Evolutionary conservation across 1,140 invertebrate species (phyloP), one percentile per base, ranked within the genome.

Genomic region (Hyles euphorbiae): DNA sequence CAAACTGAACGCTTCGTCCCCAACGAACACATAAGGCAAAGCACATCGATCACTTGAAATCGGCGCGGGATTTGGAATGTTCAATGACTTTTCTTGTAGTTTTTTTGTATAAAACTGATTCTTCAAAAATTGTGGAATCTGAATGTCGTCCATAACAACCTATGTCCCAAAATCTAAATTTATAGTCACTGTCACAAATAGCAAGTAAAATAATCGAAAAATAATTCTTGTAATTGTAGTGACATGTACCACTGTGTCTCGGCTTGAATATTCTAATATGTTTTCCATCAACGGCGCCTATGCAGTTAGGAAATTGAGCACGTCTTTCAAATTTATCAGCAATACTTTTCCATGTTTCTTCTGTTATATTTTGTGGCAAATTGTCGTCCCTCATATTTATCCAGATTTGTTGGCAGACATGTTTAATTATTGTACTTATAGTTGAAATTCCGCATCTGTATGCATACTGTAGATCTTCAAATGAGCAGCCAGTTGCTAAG

Each of bases 311-410:
- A 65, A 49, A 58, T 10, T 60, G 3, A 43, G 53, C 34, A 52
- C 8, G 57, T 57, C 55, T 48, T 34, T 51, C 55, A 22, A 58
- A 58, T 49, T 56, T 52, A 53, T 61, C 46, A 34, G 50, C 44
- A 55, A 58, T 63, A 36, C 58, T 54, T 81, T 89, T 43, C 84
- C 76, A 70, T 87, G 72, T 54, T 81, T 70, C 58, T 64, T 59
- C 52, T 61, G 58, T 69, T 44, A 74, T 22, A 22, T 22, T 65
- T 61, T 53, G 47, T 60, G 59, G 65, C 12, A 82, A 53, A 60
- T 58, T 63, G 43, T 52, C 49, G 51, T 60, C 49, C 60, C 62
- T 59, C 59, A 78, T 63, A 46, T 46, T 45, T 12, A 53, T 59
- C 76, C 74, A 81, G 64, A 79, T 75, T 49, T 64, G 44, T 48